phyloP scores from a whole-genome alignment of 2,888 invertebrate species.

The Eupithecia vulgata region DNA sequence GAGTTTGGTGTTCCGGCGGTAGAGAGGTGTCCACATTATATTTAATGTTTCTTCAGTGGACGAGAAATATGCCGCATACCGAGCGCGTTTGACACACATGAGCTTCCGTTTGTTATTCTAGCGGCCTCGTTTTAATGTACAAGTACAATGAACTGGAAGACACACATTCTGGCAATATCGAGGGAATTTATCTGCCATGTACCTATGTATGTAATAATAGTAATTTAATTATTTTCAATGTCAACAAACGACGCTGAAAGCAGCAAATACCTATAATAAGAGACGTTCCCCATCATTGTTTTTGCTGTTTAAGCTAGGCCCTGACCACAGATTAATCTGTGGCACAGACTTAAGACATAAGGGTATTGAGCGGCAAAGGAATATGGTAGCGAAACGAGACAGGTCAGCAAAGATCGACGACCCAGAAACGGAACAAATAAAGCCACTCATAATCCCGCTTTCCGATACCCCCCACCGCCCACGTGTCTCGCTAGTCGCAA shows the following conservation, averaged over 20 bases:
- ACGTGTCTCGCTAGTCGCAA: slow-evolving; percentile 55
- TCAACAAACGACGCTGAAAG: neutral
- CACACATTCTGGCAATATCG: slow-evolving; percentile 58
- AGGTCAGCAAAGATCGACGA: slow-evolving; percentile 74
- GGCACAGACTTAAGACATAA: neutral
- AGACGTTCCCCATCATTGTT: neutral
- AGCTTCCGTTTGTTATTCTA: slow-evolving; percentile 66
- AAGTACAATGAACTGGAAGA: slow-evolving; percentile 70
- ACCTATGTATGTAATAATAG: neutral
- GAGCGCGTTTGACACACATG: slow-evolving; percentile 57
- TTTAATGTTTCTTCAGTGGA: slow-evolving; percentile 39
- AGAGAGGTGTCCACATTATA: slow-evolving; percentile 33
- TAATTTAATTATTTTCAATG: slow-evolving; percentile 15
- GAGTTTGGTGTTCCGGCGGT: slow-evolving; percentile 20
- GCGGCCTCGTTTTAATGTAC: slow-evolving; percentile 58
- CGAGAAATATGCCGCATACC: slow-evolving; percentile 38
- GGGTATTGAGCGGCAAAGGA: slow-evolving; percentile 46
- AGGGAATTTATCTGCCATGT: slow-evolving; percentile 27
- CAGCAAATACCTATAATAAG: neutral
- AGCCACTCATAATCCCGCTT: slow-evolving; percentile 59
- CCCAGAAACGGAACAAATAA: slow-evolving; percentile 68
- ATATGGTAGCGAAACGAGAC: slow-evolving; percentile 55
- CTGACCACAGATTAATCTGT: neutral
- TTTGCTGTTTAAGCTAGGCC: neutral
- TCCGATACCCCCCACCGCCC: slow-evolving; percentile 57